Evolutionary conservation across 2,797 vertebrate genomes (phyloP).

Genomic region (Cyclura pinguis): DNA sequence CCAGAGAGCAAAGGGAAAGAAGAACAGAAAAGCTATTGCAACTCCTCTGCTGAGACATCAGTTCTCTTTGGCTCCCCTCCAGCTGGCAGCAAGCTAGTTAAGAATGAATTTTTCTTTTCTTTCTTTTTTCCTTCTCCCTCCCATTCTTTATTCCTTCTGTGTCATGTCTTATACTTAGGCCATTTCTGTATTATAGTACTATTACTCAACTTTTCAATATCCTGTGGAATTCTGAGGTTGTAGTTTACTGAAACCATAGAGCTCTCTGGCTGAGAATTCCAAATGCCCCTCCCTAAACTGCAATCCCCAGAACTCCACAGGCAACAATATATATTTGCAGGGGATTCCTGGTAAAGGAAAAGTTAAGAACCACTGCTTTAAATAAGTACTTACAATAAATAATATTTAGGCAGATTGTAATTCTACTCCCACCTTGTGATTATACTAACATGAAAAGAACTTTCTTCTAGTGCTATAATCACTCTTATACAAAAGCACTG

Average conservation of each 20-base stretch:
- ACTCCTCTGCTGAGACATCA: background rate
- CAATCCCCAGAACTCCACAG: no score
- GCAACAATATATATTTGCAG: no score
- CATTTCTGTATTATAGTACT: no score
- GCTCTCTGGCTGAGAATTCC: no score
- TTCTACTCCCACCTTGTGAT: background rate
- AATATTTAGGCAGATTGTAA: background rate
- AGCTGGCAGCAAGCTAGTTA: background rate
- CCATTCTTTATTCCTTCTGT: background rate
- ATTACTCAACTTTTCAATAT: no score
- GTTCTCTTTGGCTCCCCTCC: background rate
- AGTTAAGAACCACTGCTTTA: background rate
- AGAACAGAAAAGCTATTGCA: background rate
- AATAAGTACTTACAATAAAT: background rate
- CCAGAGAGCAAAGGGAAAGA: background rate
- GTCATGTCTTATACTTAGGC: background rate
- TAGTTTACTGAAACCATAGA: no score
- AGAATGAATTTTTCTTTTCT: no score
- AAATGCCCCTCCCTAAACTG: no score
- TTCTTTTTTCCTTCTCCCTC: no score
- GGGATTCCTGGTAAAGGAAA: no score
- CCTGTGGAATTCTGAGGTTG: background rate
- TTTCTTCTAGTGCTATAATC: background rate
- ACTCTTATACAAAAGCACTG: background rate
- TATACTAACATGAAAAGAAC: constrained; percentile 39